phyloP scores from a whole-genome alignment of 92 coral and sea anemone genomes.

The Muricea muricata region DNA sequence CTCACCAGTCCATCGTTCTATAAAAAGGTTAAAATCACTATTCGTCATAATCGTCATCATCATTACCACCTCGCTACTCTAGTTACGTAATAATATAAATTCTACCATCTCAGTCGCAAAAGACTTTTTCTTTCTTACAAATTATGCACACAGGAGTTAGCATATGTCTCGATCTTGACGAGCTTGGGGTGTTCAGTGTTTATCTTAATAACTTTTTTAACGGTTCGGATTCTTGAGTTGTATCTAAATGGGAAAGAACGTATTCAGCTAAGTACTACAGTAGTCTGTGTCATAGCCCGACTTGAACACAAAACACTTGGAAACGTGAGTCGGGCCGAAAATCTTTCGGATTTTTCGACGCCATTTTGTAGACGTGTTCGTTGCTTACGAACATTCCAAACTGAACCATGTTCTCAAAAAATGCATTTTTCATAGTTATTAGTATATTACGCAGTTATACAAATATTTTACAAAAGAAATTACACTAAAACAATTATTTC shows the following conservation, averaged over 20 bases:
- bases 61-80: neutral
- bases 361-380: no score
- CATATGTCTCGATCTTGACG: neutral
- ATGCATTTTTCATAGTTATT: no score
- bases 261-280: neutral
- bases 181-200: constrained; percentile 1
- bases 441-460: no score
- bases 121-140: constrained; percentile 17
- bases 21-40: constrained; percentile 7
- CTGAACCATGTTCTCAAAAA: no score
- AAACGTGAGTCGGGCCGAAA: no score
- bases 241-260: neutral
- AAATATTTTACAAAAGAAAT: no score
- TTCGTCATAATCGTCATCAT: neutral
- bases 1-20: constrained; percentile 40
- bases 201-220: neutral
- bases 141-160: constrained; percentile 9
- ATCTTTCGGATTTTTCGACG: no score
- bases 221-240: neutral
- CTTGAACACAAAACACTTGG: no score
- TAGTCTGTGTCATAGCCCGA: no score
- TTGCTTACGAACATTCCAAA: no score
- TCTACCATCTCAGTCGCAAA: constrained; percentile 13
- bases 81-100: neutral
- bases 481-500: no score